Evolutionary conservation across 2,113 vertebrate species (phyloP).

Genomic region (Cottus gobio): DNA sequence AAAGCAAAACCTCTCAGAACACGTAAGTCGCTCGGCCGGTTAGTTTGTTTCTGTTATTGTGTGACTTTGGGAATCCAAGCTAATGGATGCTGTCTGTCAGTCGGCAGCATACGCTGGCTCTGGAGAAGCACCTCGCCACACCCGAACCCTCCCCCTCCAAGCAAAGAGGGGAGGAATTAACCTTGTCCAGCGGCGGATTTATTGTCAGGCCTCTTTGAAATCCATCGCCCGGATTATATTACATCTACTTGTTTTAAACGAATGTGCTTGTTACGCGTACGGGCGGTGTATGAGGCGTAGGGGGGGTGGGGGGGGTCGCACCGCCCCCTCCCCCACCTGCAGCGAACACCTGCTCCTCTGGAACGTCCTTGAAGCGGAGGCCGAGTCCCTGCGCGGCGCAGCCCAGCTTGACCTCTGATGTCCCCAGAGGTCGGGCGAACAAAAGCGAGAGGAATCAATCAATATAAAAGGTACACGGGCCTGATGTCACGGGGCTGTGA

Average conservation of each 20-base stretch:
- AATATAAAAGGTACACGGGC: slow-evolving; percentile 39
- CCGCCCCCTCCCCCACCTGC: too few species aligned
- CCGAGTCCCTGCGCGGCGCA: slow-evolving; percentile 34
- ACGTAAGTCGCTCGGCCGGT: not conserved
- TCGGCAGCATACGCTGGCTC: not conserved
- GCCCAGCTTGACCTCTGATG: slow-evolving; percentile 12
- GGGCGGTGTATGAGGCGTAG: too few species aligned
- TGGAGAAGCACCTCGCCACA: too few species aligned
- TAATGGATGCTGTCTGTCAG: not conserved
- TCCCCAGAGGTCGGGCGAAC: slow-evolving; percentile 30
- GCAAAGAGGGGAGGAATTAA: too few species aligned
- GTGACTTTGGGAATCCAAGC: not conserved
- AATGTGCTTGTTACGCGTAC: slow-evolving; percentile 27
- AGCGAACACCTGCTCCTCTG: slow-evolving; percentile 41
- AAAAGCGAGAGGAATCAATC: slow-evolving; percentile 46
- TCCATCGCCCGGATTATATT: slow-evolving; percentile 44
- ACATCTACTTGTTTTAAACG: slow-evolving; percentile 33
- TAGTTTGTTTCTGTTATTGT: not conserved
- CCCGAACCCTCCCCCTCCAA: too few species aligned
- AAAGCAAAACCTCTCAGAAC: not conserved
- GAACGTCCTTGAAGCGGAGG: slow-evolving; percentile 50
- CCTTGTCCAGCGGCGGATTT: slow-evolving; percentile 38
- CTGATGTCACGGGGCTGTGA: slow-evolving; percentile 15
- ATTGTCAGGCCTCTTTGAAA: too few species aligned
- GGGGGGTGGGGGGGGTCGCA: too few species aligned